phyloP scores from a whole-genome alignment of 2,113 vertebrate species.

The Nyctereutes procyonoides region DNA sequence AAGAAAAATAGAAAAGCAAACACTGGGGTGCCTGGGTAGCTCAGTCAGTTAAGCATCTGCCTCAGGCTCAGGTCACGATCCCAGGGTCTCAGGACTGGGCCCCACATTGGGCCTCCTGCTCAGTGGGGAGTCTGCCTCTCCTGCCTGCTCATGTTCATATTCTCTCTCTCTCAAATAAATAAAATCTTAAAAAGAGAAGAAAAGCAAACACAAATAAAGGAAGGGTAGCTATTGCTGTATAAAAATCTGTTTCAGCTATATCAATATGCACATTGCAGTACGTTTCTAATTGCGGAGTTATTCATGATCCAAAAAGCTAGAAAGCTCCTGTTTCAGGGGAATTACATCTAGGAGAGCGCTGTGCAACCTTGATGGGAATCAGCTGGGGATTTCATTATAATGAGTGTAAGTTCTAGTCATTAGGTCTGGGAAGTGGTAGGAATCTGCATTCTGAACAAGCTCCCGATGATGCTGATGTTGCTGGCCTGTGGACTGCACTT shows the following conservation, averaged over 20 bases:
- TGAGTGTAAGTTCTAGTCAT: background rate
- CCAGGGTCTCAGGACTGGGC: too few species aligned
- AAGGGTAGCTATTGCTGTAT: background rate
- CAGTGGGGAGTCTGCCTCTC: too few species aligned
- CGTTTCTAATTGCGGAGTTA: background rate
- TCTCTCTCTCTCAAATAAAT: too few species aligned
- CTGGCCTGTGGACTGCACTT: background rate
- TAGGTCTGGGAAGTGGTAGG: background rate
- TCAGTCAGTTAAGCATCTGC: too few species aligned
- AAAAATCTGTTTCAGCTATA: background rate
- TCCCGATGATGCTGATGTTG: background rate
- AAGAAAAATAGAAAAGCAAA: slow-evolving; percentile 39
- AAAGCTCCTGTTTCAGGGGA: background rate
- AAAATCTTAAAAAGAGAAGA: background rate
- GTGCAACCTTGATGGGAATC: background rate
- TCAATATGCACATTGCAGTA: background rate
- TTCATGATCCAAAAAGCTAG: background rate
- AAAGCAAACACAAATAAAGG: background rate
- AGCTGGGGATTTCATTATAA: background rate
- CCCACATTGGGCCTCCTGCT: too few species aligned
- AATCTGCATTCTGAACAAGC: background rate
- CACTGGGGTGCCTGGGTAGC: background rate
- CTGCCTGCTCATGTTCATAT: too few species aligned
- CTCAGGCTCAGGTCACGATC: too few species aligned
- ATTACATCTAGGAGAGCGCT: background rate